Conservation (phyloP, 2,113 vertebrate species). For the Hemichromis elongatus region DNA sequence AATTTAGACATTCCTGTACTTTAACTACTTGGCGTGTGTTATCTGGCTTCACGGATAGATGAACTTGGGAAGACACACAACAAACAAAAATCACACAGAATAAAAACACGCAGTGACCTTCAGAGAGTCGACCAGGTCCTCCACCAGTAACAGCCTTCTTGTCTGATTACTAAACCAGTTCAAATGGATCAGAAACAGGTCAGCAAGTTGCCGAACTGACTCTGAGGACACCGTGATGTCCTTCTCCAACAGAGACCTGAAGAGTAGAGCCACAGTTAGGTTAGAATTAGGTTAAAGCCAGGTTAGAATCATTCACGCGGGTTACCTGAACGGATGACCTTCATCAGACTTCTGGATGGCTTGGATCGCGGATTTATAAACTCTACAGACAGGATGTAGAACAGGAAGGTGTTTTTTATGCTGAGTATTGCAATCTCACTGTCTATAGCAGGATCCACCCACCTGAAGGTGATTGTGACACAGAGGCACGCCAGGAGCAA, state of each 20-base stretch:
- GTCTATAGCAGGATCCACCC: not conserved
- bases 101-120: slow-evolving; percentile 57
- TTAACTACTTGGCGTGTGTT: not conserved
- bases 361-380: slow-evolving; percentile 83
- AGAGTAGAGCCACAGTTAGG: not conserved
- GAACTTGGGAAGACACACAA: not conserved
- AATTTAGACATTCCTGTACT: not conserved
- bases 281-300: not conserved
- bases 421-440: not conserved
- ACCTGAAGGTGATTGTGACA: slow-evolving; percentile 82
- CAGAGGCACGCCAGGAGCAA: slow-evolving; percentile 80
- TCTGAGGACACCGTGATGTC: slow-evolving; percentile 75
- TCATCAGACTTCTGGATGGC: slow-evolving; percentile 82
- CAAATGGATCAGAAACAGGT: slow-evolving; percentile 66
- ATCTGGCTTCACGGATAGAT: not conserved
- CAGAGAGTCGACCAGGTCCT: slow-evolving; percentile 82
- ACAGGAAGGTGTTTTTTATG: not conserved
- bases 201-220: slow-evolving; percentile 66
- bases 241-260: slow-evolving; percentile 66
- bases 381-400: slow-evolving; percentile 4
- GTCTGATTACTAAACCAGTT: slow-evolving; percentile 67
- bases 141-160: slow-evolving; percentile 78
- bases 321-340: slow-evolving; percentile 84
- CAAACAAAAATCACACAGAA: not conserved
- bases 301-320: not conserved